Percentiles rank a stretch among this genome's conserved stretches.
Evolutionary conservation across 2,113 vertebrate genomes (phyloP).

Genomic region (Dolichotis patagonum): DNA sequence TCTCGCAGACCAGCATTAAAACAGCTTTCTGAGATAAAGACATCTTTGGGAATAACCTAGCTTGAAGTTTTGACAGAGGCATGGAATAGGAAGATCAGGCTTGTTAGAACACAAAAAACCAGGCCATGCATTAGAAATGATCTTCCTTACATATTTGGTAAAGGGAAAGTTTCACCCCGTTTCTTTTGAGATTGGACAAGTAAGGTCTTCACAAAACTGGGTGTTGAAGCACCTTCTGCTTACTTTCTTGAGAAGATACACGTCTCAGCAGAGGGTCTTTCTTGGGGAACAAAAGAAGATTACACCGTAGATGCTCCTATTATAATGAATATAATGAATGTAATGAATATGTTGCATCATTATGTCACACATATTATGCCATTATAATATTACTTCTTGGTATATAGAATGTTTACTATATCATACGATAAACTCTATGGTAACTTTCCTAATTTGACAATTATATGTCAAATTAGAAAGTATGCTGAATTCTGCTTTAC

Average conservation of each 20-base stretch:
- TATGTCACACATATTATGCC: not conserved
- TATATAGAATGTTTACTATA: not conserved
- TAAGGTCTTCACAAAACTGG: rapidly evolving
- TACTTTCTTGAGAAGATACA: not conserved
- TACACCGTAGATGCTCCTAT: not conserved
- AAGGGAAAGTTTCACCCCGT: rapidly evolving
- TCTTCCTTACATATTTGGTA: not conserved
- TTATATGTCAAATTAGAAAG: not conserved
- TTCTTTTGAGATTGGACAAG: not conserved
- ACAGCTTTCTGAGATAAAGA: not conserved
- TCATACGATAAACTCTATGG: not conserved
- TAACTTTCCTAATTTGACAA: not conserved
- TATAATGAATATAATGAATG: not conserved
- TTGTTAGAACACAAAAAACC: not conserved
- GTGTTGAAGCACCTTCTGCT: rapidly evolving
- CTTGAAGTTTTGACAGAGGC: not conserved
- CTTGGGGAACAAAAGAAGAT: not conserved
- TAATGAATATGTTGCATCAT: not conserved
- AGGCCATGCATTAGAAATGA: not conserved
- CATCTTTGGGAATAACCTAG: not conserved
- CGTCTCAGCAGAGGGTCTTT: not conserved
- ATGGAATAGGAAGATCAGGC: not conserved
- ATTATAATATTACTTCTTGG: not conserved
- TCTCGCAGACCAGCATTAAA: not conserved
- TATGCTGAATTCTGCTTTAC: not conserved